Percentiles rank a stretch among this genome's conserved stretches.
Conservation (phyloP, 2,797 vertebrate genomes). For the Halcyon smyrnensis region DNA sequence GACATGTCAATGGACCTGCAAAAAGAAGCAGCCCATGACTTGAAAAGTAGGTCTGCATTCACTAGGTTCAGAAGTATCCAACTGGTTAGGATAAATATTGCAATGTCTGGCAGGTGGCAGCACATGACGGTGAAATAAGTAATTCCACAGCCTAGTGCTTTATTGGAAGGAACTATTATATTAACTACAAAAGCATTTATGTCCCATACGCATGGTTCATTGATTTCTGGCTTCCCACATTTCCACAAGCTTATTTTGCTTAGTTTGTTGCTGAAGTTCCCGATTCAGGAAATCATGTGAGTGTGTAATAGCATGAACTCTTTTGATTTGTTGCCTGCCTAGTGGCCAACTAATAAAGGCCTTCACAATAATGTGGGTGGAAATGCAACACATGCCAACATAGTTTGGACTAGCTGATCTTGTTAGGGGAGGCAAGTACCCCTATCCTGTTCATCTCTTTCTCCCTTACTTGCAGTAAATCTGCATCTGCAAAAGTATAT, state of each 20-base stretch:
- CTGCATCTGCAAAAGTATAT: neutral
- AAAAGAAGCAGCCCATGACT: constrained; percentile 1
- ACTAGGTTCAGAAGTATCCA: neutral
- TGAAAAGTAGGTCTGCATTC: neutral
- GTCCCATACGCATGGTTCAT: neutral
- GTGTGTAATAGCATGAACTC: neutral
- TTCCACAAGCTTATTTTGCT: neutral
- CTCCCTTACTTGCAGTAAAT: neutral
- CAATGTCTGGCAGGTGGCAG: neutral
- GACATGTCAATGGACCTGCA: neutral
- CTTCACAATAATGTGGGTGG: neutral
- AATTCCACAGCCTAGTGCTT: neutral
- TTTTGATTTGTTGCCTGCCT: neutral
- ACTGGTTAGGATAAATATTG: neutral
- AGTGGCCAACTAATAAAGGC: neutral
- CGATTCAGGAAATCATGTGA: neutral
- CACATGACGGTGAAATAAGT: neutral
- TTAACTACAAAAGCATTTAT: neutral
- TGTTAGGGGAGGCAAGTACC: neutral
- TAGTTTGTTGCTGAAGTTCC: neutral
- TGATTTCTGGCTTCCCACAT: constrained; percentile 6
- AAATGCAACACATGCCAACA: neutral
- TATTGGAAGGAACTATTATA: neutral
- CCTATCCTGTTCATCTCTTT: neutral
- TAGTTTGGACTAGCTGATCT: neutral